Conservation (phyloP, 2,888 invertebrate species). For the Dryadula phaetusa region DNA sequence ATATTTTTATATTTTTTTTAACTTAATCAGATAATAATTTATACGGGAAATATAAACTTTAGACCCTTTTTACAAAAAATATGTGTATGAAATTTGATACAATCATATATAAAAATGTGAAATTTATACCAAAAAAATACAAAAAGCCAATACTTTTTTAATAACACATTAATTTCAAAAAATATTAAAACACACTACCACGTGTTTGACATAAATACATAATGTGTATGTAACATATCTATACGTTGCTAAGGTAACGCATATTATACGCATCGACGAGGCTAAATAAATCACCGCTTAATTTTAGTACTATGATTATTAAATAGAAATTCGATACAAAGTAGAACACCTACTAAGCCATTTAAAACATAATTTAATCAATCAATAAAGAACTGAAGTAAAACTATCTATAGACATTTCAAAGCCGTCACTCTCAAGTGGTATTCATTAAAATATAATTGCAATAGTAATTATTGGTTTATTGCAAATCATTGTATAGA, state of each 20-base stretch:
- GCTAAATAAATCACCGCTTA: neutral
- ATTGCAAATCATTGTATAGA: constrained; percentile 32
- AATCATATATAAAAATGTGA: too few species aligned
- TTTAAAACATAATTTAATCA: constrained; percentile 27
- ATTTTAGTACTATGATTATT: neutral
- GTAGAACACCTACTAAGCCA: constrained; percentile 2
- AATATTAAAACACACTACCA: too few species aligned
- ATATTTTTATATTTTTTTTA: too few species aligned
- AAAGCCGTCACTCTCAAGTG: constrained; percentile 34
- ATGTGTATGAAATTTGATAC: too few species aligned
- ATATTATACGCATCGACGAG: neutral
- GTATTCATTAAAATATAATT: constrained; percentile 36
- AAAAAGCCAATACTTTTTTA: too few species aligned
- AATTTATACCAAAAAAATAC: too few species aligned
- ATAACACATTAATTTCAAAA: too few species aligned
- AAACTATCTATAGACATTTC: constrained; percentile 14
- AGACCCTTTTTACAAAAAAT: too few species aligned
- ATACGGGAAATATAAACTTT: too few species aligned
- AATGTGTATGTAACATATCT: too few species aligned
- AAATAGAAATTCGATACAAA: neutral
- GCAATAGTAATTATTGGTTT: constrained; percentile 24
- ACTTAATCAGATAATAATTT: too few species aligned
- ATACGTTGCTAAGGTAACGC: neutral
- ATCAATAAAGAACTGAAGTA: neutral
- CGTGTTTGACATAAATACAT: too few species aligned